Base-by-base conservation (phyloP, 2,797 vertebrate species). In the Muraenolepis orangiensis region DNA sequence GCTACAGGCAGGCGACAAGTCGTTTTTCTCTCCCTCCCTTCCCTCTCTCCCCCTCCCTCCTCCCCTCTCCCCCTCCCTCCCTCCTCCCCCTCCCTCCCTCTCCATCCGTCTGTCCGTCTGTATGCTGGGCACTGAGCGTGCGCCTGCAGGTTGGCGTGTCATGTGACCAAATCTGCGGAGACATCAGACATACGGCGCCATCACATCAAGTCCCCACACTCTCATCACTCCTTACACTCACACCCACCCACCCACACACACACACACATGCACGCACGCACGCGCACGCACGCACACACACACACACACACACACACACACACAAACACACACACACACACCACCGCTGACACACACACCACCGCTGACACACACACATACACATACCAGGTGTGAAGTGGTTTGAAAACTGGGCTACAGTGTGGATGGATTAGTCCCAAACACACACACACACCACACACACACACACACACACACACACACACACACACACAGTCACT, bases 61-160 rank as follows among this genome's bases (percentile, higher is more conserved):
- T n/a, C n/a, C n/a, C n/a, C n/a, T 75, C 78, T 77, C 38, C 23
- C 13, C 26, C 70, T 83, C 75, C 75, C 23, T 68, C 66, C 38
- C 23, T 26, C 20, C 31, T 51, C 18, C 61, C 1, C 23, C 51
- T 40, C 38, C 23, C 16, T 13, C 31, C 34, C 18, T 38, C 1
- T 61, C 40, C 36, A 26, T 81, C 78, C 79, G 81, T 88, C 80
- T 79, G 78, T 87, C 81, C 71, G 73, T 38, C 66, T 71, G 72
- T 74, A 73, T 85, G 82, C 78, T 77, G 76, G 66, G 75, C 76
- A 75, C 71, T 3, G 32, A 34, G 32, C 8, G 3, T 4, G 32
- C 0, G 72, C 84, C 85, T 82, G 66, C 85, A 84, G 90, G 85
- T 89, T 91, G 84, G 84, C 87, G 84, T 80, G 85, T 90, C 85